Base-by-base conservation (phyloP, 2,113 vertebrate species). In the Pyxicephalus adspersus region DNA sequence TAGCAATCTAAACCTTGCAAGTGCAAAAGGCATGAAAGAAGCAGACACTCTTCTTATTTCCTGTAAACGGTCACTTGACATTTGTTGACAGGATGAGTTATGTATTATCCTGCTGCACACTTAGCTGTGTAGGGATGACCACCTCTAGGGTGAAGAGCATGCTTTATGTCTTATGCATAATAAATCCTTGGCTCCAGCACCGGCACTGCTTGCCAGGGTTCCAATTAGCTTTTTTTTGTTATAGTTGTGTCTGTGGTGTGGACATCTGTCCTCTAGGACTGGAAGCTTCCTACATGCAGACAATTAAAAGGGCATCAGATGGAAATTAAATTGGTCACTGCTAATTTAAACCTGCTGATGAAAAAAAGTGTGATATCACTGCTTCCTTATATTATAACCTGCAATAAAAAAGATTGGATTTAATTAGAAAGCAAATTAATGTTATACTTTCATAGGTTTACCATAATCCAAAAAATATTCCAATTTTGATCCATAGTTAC, bases 221-320 rank as follows among this genome's bases (percentile, higher is more conserved):
- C 80, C 80, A 82, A 82, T 82, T 82, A 82, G 80, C 58, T 52
- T 75, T 74, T 38, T 74, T 66, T 75, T 75, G 71, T 75, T 50
- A 75, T 75, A 75, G 80, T 75, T 75, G 71, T 60, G 71, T 65
- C 54, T 55, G 23, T 82, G 51, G 51, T 74, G 29, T 66, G 80
- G 71, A 75, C 80, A 82, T 75, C 80, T 82, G 80, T 82, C 80
- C 68, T 75, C 71, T 22, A 58, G 61, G 58, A 52, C 80, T 28
- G 22, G 70, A 74, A 66, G 34, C 61, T 74, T 23, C 25, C 71
- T 26, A 65, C 34, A 65, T 66, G 71, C 75, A 52, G 58, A 82
- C 70, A 82, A 82, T 75, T 82, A 75, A 66, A 82, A 82, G 71
- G 80, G 61, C 80, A 66, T 64, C 29, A 58, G 51, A 82, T 82